Conservation (phyloP, 2,797 vertebrate genomes). For the Aphelocoma californica region DNA sequence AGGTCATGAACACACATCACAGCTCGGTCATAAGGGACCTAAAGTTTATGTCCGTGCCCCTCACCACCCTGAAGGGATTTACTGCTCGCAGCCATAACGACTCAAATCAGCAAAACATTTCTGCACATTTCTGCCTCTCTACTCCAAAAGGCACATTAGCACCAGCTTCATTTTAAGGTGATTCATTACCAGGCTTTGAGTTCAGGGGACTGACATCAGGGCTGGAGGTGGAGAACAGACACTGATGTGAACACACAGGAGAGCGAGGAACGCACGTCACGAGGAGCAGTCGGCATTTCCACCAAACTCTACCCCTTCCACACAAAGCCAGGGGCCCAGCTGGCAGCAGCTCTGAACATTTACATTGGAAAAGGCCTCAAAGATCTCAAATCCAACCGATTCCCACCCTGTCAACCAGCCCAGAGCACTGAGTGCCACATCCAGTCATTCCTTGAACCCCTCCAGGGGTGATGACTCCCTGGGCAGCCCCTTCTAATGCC, state of each 20-base stretch:
- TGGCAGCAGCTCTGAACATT: background rate
- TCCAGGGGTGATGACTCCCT: background rate
- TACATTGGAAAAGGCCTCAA: background rate
- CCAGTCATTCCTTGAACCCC: background rate
- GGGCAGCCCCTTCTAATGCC: background rate
- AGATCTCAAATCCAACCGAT: background rate
- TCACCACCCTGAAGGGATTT: background rate
- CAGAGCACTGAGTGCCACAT: background rate
- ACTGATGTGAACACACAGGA: background rate
- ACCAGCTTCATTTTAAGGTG: background rate
- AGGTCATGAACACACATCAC: accelerated
- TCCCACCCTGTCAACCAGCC: background rate
- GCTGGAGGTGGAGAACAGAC: background rate
- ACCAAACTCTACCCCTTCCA: background rate
- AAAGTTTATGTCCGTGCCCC: background rate
- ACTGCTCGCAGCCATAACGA: no score
- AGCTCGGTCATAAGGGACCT: accelerated
- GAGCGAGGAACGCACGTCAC: accelerated
- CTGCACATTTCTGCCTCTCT: background rate
- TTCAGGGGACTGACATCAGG: background rate
- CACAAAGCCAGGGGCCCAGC: background rate
- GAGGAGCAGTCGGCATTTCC: accelerated
- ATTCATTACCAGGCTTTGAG: background rate
- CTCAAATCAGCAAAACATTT: background rate
- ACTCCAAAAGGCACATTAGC: background rate